Conservation (phyloP, 2,888 invertebrate genomes). For the Nipponacmea schrenckii region DNA sequence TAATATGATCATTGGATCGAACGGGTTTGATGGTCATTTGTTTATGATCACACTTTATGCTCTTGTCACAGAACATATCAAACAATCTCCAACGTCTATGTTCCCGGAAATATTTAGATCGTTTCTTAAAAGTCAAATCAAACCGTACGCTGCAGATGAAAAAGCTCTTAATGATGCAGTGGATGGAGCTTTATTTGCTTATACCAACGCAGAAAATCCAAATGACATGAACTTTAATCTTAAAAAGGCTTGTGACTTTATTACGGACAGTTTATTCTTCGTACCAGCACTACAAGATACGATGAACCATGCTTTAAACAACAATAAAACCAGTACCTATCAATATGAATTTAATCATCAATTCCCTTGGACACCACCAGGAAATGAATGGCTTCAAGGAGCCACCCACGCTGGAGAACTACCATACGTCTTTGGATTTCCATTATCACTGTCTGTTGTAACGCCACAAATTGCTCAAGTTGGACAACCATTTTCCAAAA, state of each 20-base stretch:
- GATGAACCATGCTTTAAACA: not conserved
- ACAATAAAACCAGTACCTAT: not conserved
- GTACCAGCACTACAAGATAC: not conserved
- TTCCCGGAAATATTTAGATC: not conserved
- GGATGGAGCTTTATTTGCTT: not conserved
- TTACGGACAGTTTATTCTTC: not conserved
- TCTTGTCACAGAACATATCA: not conserved
- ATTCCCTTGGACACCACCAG: not conserved
- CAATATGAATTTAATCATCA: conserved; percentile 2
- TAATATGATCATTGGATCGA: not conserved
- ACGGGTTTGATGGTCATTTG: not conserved
- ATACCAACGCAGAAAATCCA: not conserved
- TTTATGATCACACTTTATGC: not conserved
- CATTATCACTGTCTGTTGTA: not conserved
- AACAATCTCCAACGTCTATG: not conserved
- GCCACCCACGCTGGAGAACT: not conserved
- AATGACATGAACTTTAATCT: not conserved
- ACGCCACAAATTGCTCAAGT: not conserved
- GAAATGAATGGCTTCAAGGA: not conserved
- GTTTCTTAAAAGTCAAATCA: not conserved
- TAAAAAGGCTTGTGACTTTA: not conserved
- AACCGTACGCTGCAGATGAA: not conserved
- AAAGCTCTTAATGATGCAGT: not conserved
- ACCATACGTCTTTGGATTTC: not conserved
- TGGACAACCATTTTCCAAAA: not conserved